Conservation (phyloP, 2,113 vertebrate species). For the Ptilonorhynchus violaceus region DNA sequence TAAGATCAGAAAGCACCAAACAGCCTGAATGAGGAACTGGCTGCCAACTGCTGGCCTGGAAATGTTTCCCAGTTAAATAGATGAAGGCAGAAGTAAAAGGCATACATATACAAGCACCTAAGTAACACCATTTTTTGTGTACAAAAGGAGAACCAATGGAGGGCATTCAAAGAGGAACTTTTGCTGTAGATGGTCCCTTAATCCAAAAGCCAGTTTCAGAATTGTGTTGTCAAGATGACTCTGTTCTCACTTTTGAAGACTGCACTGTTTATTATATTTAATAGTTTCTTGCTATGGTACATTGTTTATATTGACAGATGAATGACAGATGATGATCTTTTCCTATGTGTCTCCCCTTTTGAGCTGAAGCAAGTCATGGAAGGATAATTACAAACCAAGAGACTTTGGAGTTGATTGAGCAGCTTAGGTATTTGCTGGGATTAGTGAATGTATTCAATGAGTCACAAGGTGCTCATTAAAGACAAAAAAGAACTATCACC, state of each 20-base stretch:
- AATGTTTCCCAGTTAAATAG: not conserved
- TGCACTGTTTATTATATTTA: not conserved
- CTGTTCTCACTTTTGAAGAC: not conserved
- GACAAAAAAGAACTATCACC: not conserved
- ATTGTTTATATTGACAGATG: not conserved
- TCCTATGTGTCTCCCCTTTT: not conserved
- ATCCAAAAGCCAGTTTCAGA: not conserved
- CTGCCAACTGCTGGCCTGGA: not conserved
- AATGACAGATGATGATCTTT: not conserved
- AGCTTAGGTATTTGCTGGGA: not conserved
- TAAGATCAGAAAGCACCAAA: not conserved
- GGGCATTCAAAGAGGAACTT: not conserved
- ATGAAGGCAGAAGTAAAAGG: not conserved
- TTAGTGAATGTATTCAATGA: not conserved
- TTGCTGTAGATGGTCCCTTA: not conserved
- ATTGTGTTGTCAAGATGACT: not conserved
- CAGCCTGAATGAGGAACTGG: not conserved
- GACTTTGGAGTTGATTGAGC: not conserved
- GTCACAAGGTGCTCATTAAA: not conserved
- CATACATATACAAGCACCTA: not conserved
- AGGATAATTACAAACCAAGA: not conserved
- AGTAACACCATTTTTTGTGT: not conserved
- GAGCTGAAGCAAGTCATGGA: not conserved
- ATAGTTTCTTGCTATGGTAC: not conserved
- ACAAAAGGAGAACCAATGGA: not conserved